Evolutionary conservation across 2,888 invertebrate genomes (phyloP).

Genomic region (Vanessa cardui): DNA sequence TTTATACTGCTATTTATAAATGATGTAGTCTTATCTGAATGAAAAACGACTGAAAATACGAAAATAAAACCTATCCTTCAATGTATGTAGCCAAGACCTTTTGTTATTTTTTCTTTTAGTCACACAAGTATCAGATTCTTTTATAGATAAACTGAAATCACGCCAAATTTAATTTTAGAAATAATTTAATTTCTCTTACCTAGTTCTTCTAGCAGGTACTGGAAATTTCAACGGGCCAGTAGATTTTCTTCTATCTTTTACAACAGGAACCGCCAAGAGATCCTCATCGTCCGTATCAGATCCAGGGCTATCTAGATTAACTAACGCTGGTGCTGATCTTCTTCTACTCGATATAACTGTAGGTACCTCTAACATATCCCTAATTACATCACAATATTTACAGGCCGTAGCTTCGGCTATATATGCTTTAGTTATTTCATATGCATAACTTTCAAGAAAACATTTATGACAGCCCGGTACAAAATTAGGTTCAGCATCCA

Average conservation of each 20-base stretch:
- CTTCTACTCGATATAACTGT: constrained; percentile 71
- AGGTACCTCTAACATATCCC: constrained; percentile 73
- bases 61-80: background rate
- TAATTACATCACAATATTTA: constrained; percentile 78
- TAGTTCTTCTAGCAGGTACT: constrained; percentile 67
- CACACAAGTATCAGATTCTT: background rate
- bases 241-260: constrained; percentile 79
- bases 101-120: too few relatives aligned
- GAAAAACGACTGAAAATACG: background rate
- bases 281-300: constrained; percentile 74
- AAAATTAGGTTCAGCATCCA: constrained; percentile 66
- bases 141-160: background rate
- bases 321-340: constrained; percentile 82
- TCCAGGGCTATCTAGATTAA: constrained; percentile 72
- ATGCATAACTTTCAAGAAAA: constrained; percentile 77
- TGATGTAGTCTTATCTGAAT: background rate
- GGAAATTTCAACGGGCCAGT: constrained; percentile 76
- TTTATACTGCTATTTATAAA: background rate
- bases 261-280: constrained; percentile 73
- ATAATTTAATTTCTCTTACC: constrained; percentile 55
- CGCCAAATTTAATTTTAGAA: background rate
- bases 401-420: constrained; percentile 71
- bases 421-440: constrained; percentile 74
- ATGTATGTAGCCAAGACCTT: too few relatives aligned
- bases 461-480: constrained; percentile 77